A percentile compares a stretch with the other conserved stretches of the same genome.
Evolutionary conservation across 2,113 vertebrate species (phyloP).

Genomic region (Pollachius pollachius): DNA sequence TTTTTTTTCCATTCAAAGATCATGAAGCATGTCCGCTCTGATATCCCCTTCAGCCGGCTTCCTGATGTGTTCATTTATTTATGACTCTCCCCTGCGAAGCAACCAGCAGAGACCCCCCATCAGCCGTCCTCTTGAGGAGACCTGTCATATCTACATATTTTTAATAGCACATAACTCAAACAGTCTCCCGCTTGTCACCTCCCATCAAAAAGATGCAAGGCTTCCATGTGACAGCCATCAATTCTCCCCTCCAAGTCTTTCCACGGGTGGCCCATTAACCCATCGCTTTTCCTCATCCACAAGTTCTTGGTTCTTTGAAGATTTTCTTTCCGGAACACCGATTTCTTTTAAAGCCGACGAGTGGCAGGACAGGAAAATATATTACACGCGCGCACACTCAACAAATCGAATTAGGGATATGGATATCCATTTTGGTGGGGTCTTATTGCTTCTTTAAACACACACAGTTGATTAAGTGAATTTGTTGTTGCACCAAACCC

Average conservation of each 20-base stretch:
- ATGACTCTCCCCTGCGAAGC: constrained; percentile 52
- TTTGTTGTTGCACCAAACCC: too few species aligned
- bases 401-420: too few species aligned
- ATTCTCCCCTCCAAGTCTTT: constrained; percentile 50
- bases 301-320: not conserved
- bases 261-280: constrained; percentile 34
- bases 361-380: too few species aligned
- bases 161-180: constrained; percentile 72
- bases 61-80: constrained; percentile 70
- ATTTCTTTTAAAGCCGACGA: too few species aligned
- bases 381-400: too few species aligned
- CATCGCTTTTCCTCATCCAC: constrained; percentile 3
- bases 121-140: constrained; percentile 56
- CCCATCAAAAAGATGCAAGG: constrained; percentile 57
- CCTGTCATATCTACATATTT: constrained; percentile 76
- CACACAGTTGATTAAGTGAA: too few species aligned
- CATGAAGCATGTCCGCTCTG: constrained; percentile 57
- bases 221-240: constrained; percentile 51
- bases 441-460: too few species aligned
- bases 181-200: constrained; percentile 54
- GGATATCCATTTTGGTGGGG: too few species aligned
- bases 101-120: constrained; percentile 59
- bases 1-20: constrained; percentile 34
- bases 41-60: constrained; percentile 61
- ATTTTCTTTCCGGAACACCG: too few species aligned